Conservation (phyloP, 35 echinoderm and acorn worm species). For the Ophioderma brevispina region DNA sequence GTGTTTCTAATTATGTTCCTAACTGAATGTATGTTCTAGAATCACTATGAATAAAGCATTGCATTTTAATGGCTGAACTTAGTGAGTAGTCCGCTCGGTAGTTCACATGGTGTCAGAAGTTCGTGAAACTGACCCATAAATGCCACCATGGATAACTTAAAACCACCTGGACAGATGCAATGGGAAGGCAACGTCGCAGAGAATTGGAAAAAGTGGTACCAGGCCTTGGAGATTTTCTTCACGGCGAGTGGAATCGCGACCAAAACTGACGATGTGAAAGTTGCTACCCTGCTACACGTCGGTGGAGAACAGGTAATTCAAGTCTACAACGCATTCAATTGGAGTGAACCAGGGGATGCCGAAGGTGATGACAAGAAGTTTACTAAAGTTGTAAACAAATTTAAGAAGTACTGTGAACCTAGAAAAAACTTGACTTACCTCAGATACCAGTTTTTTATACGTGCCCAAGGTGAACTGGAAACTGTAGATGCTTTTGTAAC, state of each 20-base stretch:
- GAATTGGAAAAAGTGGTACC: background rate
- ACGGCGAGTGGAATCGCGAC: background rate
- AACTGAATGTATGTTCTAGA: no score
- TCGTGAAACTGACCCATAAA: background rate
- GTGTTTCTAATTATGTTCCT: no score
- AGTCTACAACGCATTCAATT: background rate
- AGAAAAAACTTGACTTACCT: background rate
- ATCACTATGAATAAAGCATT: no score
- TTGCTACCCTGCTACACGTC: background rate
- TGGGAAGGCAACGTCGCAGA: background rate
- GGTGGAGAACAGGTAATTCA: background rate
- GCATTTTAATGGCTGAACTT: no score
- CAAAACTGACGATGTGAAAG: background rate
- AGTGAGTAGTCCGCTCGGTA: background rate
- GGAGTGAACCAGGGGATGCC: background rate
- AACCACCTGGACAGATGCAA: background rate
- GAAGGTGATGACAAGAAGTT: background rate
- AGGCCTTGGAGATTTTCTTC: background rate
- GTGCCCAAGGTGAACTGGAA: conserved; percentile 44
- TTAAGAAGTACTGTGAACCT: background rate
- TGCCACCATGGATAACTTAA: background rate
- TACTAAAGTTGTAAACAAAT: background rate
- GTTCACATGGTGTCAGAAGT: background rate
- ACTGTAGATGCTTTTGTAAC: conserved; percentile 38
- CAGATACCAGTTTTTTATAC: background rate